Conservation (phyloP, 2,888 invertebrate species). For the Meganola albula region DNA sequence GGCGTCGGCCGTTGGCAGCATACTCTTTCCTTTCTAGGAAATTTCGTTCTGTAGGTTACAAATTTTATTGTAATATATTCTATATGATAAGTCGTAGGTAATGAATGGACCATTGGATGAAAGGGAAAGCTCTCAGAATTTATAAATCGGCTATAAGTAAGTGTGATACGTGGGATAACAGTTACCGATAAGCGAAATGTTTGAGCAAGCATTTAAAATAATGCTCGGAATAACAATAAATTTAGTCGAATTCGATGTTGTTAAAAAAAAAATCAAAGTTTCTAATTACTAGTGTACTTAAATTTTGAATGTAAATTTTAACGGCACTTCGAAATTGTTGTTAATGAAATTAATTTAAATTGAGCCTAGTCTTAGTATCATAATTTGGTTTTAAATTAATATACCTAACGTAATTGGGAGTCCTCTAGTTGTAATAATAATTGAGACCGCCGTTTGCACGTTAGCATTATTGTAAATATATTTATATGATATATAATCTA, state of each 20-base stretch:
- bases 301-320: constrained; percentile 73
- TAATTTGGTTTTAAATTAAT: constrained; percentile 60
- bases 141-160: constrained; percentile 66
- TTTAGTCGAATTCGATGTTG: constrained; percentile 77
- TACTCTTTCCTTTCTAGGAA: constrained; percentile 61
- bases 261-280: constrained; percentile 72
- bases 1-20: constrained; percentile 29
- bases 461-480: constrained; percentile 40
- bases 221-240: constrained; percentile 65
- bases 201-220: constrained; percentile 74
- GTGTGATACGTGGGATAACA: constrained; percentile 53
- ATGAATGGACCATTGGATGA: constrained; percentile 71
- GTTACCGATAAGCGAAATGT: constrained; percentile 73
- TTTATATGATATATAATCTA: constrained; percentile 31
- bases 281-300: constrained; percentile 75
- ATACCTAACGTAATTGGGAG: constrained; percentile 43
- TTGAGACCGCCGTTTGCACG: constrained; percentile 17
- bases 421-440: constrained; percentile 9
- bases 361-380: constrained; percentile 74
- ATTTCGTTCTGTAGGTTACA: constrained; percentile 75
- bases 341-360: constrained; percentile 65
- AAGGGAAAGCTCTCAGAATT: constrained; percentile 71
- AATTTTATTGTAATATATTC: constrained; percentile 74
- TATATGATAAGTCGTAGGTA: constrained; percentile 60
- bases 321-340: constrained; percentile 66